phyloP scores from a whole-genome alignment of 1,140 invertebrate genomes.

The Eupristina koningsbergeri region DNA sequence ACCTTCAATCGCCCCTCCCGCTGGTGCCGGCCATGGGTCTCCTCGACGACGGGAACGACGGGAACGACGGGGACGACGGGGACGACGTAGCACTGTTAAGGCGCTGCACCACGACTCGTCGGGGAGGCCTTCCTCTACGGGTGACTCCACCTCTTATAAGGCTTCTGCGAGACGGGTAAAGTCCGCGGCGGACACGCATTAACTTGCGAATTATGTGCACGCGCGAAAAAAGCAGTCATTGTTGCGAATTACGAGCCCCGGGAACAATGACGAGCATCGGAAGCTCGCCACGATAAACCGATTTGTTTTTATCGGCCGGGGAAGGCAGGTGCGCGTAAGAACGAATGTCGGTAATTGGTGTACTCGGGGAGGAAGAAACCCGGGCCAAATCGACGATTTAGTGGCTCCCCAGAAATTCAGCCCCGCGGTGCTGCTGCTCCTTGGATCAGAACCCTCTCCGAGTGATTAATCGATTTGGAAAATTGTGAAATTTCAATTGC shows the following conservation, averaged over 20 bases:
- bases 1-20: slow-evolving; percentile 5
- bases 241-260: not conserved
- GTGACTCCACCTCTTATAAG: not conserved
- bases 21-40: not conserved
- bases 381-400: not conserved
- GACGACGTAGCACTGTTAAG: not conserved
- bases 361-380: not conserved
- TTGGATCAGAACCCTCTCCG: too few relatives aligned
- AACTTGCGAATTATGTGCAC: not conserved
- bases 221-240: not conserved
- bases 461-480: too few relatives aligned
- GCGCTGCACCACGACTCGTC: not conserved
- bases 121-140: slow-evolving; percentile 5
- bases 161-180: not conserved
- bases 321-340: not conserved
- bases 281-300: not conserved
- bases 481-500: too few relatives aligned
- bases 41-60: not conserved
- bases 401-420: too few relatives aligned
- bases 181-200: not conserved
- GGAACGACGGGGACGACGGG: not conserved
- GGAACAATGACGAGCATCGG: not conserved
- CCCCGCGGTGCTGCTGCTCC: too few relatives aligned
- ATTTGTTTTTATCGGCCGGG: not conserved
- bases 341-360: not conserved